These are phyloP conservation scores for Coptodon bakossiorum DNA, from an alignment of 2,113 vertebrate genomes.

Conservation along the genomic window DNA sequence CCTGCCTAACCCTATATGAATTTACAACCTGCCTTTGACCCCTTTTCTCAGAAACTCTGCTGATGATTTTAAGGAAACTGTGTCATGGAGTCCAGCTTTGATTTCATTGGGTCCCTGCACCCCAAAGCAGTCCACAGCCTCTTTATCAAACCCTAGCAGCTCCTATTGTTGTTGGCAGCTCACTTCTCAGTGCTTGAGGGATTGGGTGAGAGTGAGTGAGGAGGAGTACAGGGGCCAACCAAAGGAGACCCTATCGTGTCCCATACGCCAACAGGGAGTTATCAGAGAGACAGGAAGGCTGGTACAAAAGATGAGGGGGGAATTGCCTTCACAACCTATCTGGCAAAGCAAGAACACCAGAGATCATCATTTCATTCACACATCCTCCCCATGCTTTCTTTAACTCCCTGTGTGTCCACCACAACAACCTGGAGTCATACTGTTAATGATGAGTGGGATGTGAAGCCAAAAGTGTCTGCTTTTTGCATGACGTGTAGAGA, in stretches of 20 bases:
- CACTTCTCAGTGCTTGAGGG: constrained; percentile 21
- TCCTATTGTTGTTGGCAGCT: constrained; percentile 64
- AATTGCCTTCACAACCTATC: constrained; percentile 22
- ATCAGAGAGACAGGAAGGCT: background rate
- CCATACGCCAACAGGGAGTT: constrained; percentile 3
- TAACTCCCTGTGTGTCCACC: constrained; percentile 23
- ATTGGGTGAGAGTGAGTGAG: constrained; percentile 56
- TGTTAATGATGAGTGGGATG: background rate
- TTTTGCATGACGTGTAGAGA: constrained; percentile 33
- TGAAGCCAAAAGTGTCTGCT: constrained; percentile 53
- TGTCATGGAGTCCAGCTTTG: background rate
- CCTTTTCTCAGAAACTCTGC: background rate
- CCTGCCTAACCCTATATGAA: background rate
- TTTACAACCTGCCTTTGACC: constrained; percentile 25
- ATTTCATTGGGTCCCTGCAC: constrained; percentile 22
- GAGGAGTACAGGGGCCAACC: background rate
- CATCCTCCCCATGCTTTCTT: background rate
- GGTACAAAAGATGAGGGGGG: background rate
- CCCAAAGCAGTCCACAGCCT: constrained; percentile 36
- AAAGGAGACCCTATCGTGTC: constrained; percentile 16
- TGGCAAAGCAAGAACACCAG: constrained; percentile 25
- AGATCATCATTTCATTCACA: background rate
- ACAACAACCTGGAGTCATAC: background rate
- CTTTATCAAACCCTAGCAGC: constrained; percentile 57
- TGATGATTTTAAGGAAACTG: constrained; percentile 9